Conservation (phyloP, 2,797 vertebrate genomes). For the Xiphophorus birchmanni region DNA sequence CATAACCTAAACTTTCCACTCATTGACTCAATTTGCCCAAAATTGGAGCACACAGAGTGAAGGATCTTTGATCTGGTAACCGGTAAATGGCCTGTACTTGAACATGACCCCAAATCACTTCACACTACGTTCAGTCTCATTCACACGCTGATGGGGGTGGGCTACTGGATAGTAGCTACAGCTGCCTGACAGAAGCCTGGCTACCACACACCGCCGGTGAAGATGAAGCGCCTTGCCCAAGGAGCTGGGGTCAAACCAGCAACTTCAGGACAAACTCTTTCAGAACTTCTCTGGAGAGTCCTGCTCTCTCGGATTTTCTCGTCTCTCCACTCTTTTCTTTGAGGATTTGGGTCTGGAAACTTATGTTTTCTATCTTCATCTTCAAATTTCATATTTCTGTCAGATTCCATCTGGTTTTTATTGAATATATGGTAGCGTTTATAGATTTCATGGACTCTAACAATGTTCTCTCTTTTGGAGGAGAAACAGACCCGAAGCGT, state of each 20-base stretch:
- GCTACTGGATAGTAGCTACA: no score
- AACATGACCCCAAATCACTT: no score
- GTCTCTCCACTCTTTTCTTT: not conserved
- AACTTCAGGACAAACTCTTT: no score
- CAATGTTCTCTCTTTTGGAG: not conserved
- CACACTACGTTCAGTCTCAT: no score
- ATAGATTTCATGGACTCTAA: not conserved
- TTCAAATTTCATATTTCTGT: not conserved
- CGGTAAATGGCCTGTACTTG: no score
- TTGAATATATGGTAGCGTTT: not conserved
- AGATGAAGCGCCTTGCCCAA: no score
- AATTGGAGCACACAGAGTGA: not conserved
- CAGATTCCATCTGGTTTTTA: not conserved
- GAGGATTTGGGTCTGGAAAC: not conserved
- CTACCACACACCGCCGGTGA: no score
- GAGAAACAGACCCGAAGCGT: not conserved
- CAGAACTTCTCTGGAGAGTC: not conserved
- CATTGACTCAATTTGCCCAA: not conserved
- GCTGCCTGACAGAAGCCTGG: no score
- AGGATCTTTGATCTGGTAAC: not conserved
- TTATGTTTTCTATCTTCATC: not conserved
- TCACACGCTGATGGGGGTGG: no score
- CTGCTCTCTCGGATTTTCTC: not conserved
- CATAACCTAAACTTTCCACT: not conserved
- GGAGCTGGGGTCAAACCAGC: no score